Percentiles rank a stretch among this genome's conserved stretches.
phyloP scores from a whole-genome alignment of 2,888 invertebrate species.

The Melinaea menophilus region DNA sequence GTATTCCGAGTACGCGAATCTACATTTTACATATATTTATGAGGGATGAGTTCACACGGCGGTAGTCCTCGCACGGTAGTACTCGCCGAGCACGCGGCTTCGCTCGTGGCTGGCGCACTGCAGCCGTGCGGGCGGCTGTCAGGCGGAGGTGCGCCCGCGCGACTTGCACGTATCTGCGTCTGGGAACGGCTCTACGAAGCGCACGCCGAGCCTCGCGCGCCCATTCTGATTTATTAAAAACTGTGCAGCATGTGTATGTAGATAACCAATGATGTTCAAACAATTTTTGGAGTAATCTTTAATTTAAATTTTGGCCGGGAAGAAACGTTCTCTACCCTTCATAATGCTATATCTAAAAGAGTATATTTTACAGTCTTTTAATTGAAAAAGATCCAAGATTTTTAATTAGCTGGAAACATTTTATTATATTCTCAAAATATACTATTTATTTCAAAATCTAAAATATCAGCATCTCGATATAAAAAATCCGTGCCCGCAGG shows the following conservation, averaged over 20 bases:
- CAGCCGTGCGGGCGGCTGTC: slow-evolving; percentile 65
- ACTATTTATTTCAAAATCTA: too few species aligned
- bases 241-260: too few species aligned
- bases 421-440: too few species aligned
- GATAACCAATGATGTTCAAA: too few species aligned
- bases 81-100: slow-evolving; percentile 57
- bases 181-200: slow-evolving; percentile 57
- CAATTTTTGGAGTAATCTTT: too few species aligned
- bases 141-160: slow-evolving; percentile 51
- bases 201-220: slow-evolving; percentile 51
- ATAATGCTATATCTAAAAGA: too few species aligned
- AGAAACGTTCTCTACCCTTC: too few species aligned
- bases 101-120: slow-evolving; percentile 62
- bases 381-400: too few species aligned
- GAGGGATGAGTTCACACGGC: neutral
- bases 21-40: neutral
- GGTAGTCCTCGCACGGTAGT: slow-evolving; percentile 31
- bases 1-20: neutral
- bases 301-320: too few species aligned
- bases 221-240: slow-evolving; percentile 38
- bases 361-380: too few species aligned
- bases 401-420: too few species aligned
- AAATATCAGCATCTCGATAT: neutral
- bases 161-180: slow-evolving; percentile 42
- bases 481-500: too few species aligned